Conservation (phyloP, 1,140 invertebrate species). For the Nasonia vitripennis region DNA sequence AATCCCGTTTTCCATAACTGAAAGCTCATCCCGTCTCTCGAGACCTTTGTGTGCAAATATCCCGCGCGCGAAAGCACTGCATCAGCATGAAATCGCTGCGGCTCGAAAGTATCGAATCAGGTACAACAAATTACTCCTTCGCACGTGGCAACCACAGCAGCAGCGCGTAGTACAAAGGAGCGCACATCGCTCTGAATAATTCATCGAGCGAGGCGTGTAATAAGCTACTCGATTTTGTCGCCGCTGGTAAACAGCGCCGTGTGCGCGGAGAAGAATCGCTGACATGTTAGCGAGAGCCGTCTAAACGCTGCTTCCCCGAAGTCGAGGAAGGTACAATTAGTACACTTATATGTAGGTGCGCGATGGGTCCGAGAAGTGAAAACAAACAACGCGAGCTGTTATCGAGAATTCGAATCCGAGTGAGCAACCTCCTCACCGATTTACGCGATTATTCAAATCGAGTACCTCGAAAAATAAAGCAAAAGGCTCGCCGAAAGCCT, state of each 20-base stretch:
- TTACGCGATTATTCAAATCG: neutral
- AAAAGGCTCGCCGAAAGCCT: neutral
- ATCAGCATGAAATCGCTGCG: conserved; percentile 1
- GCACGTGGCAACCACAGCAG: neutral
- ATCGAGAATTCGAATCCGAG: neutral
- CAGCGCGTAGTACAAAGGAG: neutral
- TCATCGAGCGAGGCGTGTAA: conserved; percentile 9
- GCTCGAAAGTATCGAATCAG: conserved; percentile 14
- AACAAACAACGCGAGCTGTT: neutral
- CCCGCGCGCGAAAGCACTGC: neutral
- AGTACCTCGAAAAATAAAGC: neutral
- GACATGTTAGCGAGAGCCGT: conserved; percentile 1
- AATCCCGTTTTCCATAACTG: neutral
- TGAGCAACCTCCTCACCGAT: neutral
- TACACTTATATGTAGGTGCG: conserved; percentile 19
- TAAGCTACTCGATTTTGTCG: conserved; percentile 38
- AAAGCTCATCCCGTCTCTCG: neutral
- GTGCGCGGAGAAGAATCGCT: neutral
- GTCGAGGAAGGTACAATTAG: conserved; percentile 37
- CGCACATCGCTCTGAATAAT: conserved; percentile 25
- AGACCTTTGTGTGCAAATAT: conserved; percentile 14
- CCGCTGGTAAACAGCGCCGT: neutral
- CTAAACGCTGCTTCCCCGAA: conserved; percentile 32
- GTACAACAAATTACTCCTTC: conserved; percentile 17
- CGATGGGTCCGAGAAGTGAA: neutral